These are phyloP conservation scores for Acinonyx jubatus DNA, from an alignment of 2,113 vertebrate genomes.

Conservation along the genomic window DNA sequence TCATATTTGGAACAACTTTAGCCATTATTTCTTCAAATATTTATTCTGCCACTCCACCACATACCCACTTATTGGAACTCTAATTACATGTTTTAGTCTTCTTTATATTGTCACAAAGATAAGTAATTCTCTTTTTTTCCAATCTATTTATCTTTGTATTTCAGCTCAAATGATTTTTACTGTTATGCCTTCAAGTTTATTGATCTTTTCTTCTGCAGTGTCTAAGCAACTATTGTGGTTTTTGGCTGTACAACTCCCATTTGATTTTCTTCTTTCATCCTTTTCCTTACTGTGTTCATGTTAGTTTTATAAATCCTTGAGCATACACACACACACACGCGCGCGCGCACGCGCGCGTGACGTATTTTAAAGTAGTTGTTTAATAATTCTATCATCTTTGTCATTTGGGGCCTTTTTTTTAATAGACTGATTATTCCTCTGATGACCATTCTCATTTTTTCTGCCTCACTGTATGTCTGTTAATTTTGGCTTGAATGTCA, in stretches of 20 bases:
- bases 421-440: background rate
- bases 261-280: background rate
- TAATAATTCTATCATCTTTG: background rate
- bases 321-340: background rate
- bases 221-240: background rate
- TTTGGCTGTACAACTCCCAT: background rate
- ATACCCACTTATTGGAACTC: background rate
- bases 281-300: background rate
- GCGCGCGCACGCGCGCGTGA: fast-evolving
- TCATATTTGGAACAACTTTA: background rate
- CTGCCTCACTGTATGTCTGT: background rate
- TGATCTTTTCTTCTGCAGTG: background rate
- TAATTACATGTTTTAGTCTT: background rate
- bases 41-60: background rate
- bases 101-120: background rate
- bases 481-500: background rate
- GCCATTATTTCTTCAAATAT: background rate
- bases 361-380: background rate
- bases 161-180: background rate
- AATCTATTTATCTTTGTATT: background rate
- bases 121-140: background rate
- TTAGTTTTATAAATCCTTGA: background rate
- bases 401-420: background rate
- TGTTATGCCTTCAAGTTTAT: background rate
- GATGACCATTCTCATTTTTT: background rate